Evolutionary conservation across 2,113 vertebrate species (phyloP).

Genomic region (Hypanus sabinus): DNA sequence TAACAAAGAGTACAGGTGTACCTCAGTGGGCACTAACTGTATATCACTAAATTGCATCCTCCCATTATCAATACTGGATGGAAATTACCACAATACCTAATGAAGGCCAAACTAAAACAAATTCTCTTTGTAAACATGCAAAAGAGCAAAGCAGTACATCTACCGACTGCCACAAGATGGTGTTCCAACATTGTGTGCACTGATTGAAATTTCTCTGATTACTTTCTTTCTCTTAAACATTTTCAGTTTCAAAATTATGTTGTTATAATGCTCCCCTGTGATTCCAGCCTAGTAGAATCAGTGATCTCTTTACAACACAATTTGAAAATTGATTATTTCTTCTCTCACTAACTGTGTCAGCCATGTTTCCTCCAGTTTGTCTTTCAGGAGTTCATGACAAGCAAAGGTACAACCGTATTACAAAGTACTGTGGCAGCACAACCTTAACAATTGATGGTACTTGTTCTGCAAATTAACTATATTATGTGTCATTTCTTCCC

Average conservation of each 20-base stretch:
- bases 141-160: background rate
- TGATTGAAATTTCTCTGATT: background rate
- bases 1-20: too few relatives aligned
- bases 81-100: too few relatives aligned
- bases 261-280: background rate
- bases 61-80: background rate
- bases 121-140: background rate
- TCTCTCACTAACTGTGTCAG: background rate
- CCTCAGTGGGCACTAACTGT: too few relatives aligned
- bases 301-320: too few relatives aligned
- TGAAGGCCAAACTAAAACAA: background rate
- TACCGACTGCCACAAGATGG: constrained; percentile 11
- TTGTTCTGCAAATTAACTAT: background rate
- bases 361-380: background rate
- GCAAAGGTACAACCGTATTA: background rate
- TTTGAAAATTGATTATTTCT: background rate
- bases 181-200: background rate
- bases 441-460: background rate
- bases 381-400: background rate
- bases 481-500: background rate
- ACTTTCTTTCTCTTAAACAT: background rate
- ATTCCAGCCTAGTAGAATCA: background rate
- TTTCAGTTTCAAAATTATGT: background rate
- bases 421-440: background rate
- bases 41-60: too few relatives aligned